Evolutionary conservation across 1,140 invertebrate species (phyloP).

Genomic region (Sitobion miscanthi): DNA sequence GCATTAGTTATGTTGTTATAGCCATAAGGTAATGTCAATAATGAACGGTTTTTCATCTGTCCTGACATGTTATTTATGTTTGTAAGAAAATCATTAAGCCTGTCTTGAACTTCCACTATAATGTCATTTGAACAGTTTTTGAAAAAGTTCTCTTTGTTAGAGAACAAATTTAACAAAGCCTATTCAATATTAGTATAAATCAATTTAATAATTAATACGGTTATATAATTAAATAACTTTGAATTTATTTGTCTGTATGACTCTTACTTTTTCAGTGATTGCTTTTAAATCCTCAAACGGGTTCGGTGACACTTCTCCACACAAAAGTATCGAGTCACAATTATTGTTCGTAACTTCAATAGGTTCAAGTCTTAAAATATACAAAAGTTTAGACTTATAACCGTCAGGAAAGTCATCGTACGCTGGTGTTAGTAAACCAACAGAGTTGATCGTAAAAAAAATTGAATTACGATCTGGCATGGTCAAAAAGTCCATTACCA

Average conservation of each 20-base stretch:
- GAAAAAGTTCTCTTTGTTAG: neutral
- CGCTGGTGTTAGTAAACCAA: neutral
- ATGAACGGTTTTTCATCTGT: neutral
- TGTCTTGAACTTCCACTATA: constrained; percentile 32
- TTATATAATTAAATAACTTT: too few relatives aligned
- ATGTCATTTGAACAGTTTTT: constrained; percentile 23
- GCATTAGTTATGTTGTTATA: constrained; percentile 12
- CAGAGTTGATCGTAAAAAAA: neutral
- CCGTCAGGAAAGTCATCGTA: constrained; percentile 15
- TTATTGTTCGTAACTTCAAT: constrained; percentile 62
- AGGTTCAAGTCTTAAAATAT: constrained; percentile 62
- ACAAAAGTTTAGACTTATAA: constrained; percentile 16
- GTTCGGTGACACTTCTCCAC: constrained; percentile 80
- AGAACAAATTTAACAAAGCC: neutral
- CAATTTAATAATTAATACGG: neutral
- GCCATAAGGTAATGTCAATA: constrained; percentile 26
- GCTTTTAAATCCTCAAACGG: constrained; percentile 79
- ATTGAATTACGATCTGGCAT: neutral
- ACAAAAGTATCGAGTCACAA: constrained; percentile 67
- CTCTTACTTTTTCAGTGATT: constrained; percentile 77
- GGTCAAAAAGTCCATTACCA: constrained; percentile 1
- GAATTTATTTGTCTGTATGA: neutral
- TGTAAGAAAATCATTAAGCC: neutral
- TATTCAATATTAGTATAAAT: neutral
- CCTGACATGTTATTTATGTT: constrained; percentile 5